Evolutionary conservation across 1,140 invertebrate genomes (phyloP).

Genomic region (Papilio machaon): DNA sequence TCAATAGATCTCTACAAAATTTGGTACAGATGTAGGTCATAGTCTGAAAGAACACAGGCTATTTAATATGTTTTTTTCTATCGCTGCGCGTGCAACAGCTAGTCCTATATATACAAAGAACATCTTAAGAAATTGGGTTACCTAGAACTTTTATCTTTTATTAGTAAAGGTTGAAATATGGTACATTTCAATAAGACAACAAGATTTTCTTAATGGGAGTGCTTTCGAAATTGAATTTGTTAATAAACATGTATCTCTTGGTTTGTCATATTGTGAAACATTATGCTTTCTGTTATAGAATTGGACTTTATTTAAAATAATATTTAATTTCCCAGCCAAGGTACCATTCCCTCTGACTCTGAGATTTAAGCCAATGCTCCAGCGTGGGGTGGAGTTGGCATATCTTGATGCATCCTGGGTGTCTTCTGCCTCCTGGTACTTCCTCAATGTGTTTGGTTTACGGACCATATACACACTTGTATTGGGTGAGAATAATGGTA

Average conservation of each 20-base stretch:
- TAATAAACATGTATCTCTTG: neutral
- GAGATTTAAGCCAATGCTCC: constrained; percentile 99
- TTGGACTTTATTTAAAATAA: neutral
- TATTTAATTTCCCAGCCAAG: constrained; percentile 87
- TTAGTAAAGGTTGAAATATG: too few species aligned
- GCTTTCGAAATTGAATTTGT: too few species aligned
- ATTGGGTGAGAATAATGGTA: constrained; percentile 98
- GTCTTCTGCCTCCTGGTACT: constrained; percentile 99
- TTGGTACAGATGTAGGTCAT: too few species aligned
- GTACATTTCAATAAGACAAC: too few species aligned
- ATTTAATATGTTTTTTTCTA: too few species aligned
- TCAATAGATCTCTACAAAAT: too few species aligned
- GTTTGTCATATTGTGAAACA: neutral
- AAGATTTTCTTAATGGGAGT: too few species aligned
- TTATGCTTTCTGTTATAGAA: neutral
- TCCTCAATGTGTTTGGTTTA: constrained; percentile 99
- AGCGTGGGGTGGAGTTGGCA: constrained; percentile 97
- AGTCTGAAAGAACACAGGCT: too few species aligned
- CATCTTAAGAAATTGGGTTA: too few species aligned
- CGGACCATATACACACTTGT: constrained; percentile 99
- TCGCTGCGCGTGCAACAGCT: too few species aligned
- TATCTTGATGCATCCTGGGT: constrained; percentile 99
- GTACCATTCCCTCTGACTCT: constrained; percentile 99
- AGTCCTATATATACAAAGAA: too few species aligned
- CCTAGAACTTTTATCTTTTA: too few species aligned